Evolutionary conservation across 2,888 invertebrate genomes (phyloP).

Genomic region (Blastobasis lacticolella): DNA sequence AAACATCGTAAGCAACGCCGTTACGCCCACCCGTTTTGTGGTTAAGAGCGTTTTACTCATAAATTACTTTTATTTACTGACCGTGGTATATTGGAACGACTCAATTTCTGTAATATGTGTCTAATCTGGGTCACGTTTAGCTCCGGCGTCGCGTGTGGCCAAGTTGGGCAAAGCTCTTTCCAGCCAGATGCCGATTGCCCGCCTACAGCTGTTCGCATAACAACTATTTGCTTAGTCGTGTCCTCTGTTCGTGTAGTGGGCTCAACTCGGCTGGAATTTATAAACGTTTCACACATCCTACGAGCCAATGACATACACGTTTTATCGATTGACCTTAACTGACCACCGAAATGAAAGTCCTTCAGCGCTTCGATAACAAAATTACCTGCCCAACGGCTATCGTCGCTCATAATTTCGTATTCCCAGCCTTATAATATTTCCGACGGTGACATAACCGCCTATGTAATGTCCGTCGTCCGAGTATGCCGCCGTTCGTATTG

Average conservation of each 20-base stretch:
- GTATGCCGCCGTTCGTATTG: constrained; percentile 37
- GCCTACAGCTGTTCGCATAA: constrained; percentile 25
- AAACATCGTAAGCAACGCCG: constrained; percentile 14
- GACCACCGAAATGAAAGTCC: too few relatives aligned
- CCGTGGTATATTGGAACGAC: not conserved
- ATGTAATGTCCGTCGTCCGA: constrained; percentile 38
- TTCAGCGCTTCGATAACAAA: constrained; percentile 4
- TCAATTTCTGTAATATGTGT: constrained; percentile 9
- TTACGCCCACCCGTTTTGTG: constrained; percentile 15
- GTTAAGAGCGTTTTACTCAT: not conserved
- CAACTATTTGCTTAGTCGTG: constrained; percentile 25
- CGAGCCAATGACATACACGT: too few relatives aligned
- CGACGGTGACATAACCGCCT: constrained; percentile 40
- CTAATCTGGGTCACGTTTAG: constrained; percentile 27
- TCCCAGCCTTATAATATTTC: constrained; percentile 30
- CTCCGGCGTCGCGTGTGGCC: constrained; percentile 28
- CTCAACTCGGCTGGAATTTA: too few relatives aligned
- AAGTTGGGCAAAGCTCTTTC: constrained; percentile 27
- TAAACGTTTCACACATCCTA: too few relatives aligned
- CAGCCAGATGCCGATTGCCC: constrained; percentile 37
- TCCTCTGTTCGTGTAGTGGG: constrained; percentile 3
- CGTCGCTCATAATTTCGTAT: constrained; percentile 23
- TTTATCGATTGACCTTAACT: too few relatives aligned
- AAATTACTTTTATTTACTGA: constrained; percentile 3
- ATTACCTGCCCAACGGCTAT: constrained; percentile 34